Evolutionary conservation across 35 echinoderm and acorn worm genomes (phyloP).

Genomic region (Ptychodera flava): DNA sequence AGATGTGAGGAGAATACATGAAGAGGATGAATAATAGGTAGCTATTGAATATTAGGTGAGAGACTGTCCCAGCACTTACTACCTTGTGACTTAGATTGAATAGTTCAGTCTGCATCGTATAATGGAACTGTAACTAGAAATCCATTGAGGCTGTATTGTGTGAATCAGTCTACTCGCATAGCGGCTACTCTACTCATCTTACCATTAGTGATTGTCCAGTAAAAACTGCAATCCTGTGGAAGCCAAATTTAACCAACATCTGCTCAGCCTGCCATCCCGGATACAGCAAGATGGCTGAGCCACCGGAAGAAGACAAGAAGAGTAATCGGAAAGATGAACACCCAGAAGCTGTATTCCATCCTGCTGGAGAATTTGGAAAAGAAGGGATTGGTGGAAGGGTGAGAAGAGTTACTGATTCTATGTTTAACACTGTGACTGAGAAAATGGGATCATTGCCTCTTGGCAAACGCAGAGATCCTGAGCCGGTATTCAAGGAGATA

Average conservation of each 20-base stretch:
- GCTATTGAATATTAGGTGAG: too few relatives aligned
- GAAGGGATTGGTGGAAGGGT: not conserved
- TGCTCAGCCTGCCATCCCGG: not conserved
- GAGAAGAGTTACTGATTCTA: not conserved
- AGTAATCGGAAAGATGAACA: not conserved
- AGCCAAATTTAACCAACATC: not conserved
- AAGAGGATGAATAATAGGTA: conserved; percentile 1
- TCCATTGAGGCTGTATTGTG: too few relatives aligned
- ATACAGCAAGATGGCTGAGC: not conserved
- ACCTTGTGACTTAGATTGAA: too few relatives aligned
- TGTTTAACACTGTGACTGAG: not conserved
- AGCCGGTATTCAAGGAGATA: not conserved
- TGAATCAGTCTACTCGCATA: too few relatives aligned
- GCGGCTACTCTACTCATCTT: not conserved
- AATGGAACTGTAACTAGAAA: too few relatives aligned
- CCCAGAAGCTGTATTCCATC: not conserved
- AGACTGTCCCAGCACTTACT: too few relatives aligned
- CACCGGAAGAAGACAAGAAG: not conserved
- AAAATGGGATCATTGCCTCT: not conserved
- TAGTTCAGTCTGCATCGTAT: too few relatives aligned
- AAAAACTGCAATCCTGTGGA: not conserved
- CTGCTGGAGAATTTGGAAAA: not conserved
- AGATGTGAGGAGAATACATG: not conserved
- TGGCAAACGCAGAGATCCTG: not conserved
- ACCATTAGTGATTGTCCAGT: not conserved